A percentile compares a stretch with the other conserved stretches of the same genome.
phyloP scores from a whole-genome alignment of 2,113 vertebrate genomes.

The Rynchops niger region DNA sequence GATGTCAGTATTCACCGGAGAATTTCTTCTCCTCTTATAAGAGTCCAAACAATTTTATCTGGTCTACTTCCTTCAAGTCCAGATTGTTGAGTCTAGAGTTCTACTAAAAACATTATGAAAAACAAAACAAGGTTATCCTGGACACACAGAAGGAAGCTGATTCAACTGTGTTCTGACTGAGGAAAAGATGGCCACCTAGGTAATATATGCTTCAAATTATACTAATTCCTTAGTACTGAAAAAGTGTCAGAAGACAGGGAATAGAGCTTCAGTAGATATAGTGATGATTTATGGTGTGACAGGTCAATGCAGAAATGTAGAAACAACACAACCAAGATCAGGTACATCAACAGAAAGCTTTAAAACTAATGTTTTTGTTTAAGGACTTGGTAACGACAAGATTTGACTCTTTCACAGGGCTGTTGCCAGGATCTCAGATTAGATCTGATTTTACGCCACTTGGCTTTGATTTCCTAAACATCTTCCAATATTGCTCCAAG shows the following conservation, averaged over 20 bases:
- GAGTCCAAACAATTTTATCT: constrained; percentile 26
- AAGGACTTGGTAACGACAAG: background rate
- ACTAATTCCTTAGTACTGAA: background rate
- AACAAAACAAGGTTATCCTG: background rate
- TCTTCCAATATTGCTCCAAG: background rate
- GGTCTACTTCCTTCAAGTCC: background rate
- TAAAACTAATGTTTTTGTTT: background rate
- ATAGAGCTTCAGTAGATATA: background rate
- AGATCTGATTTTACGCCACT: background rate
- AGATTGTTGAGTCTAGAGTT: constrained; percentile 16
- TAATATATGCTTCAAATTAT: background rate
- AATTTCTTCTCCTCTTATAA: background rate
- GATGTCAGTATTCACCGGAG: background rate
- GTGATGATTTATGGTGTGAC: background rate
- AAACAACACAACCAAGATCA: background rate
- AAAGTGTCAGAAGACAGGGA: background rate
- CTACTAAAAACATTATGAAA: background rate
- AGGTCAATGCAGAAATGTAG: background rate
- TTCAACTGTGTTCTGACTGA: background rate
- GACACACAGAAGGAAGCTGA: background rate
- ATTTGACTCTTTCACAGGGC: background rate
- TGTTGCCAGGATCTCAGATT: background rate
- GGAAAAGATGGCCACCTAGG: background rate
- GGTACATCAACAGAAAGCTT: background rate
- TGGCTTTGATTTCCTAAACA: constrained; percentile 16